phyloP scores from a whole-genome alignment of 2,797 vertebrate genomes.

The Tarsius wallacei region DNA sequence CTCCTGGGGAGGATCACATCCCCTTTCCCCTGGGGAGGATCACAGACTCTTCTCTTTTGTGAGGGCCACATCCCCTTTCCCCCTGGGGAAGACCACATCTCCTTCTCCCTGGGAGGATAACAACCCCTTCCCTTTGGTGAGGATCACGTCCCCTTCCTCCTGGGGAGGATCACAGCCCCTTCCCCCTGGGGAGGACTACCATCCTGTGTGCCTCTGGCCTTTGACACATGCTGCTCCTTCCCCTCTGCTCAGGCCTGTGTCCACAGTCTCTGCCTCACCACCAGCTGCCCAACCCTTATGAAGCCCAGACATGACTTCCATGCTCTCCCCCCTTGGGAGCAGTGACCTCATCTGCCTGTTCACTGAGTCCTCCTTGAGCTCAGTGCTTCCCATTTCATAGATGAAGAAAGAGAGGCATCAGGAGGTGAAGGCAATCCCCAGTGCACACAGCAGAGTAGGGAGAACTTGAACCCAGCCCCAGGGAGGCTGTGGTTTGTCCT shows the following conservation, averaged over 20 bases:
- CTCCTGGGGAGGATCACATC: too few species aligned
- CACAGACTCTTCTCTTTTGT: too few species aligned
- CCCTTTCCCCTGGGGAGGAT: too few species aligned
- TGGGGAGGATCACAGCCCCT: not conserved
- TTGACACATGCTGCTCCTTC: too few species aligned
- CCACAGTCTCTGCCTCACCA: not conserved
- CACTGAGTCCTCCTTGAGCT: not conserved
- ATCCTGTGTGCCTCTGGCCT: rapidly evolving
- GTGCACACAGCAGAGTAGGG: not conserved
- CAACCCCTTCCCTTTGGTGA: too few species aligned
- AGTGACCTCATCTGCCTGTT: not conserved
- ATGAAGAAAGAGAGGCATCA: not conserved
- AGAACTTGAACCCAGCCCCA: not conserved
- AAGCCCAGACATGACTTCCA: not conserved
- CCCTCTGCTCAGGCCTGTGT: not conserved
- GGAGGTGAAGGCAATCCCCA: not conserved
- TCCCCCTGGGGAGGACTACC: too few species aligned
- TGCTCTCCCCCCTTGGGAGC: not conserved
- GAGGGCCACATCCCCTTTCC: too few species aligned
- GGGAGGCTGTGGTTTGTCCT: not conserved
- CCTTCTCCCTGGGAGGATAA: too few species aligned
- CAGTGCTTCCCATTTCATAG: not conserved
- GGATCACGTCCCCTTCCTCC: too few species aligned
- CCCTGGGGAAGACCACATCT: too few species aligned
- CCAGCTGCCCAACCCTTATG: not conserved